A percentile compares a stretch with the other conserved stretches of the same genome.
These are phyloP conservation scores for Morbakka virulenta DNA, from an alignment of 30 jellyfish, hydroid and myxozoan species.

Conservation along the genomic window DNA sequence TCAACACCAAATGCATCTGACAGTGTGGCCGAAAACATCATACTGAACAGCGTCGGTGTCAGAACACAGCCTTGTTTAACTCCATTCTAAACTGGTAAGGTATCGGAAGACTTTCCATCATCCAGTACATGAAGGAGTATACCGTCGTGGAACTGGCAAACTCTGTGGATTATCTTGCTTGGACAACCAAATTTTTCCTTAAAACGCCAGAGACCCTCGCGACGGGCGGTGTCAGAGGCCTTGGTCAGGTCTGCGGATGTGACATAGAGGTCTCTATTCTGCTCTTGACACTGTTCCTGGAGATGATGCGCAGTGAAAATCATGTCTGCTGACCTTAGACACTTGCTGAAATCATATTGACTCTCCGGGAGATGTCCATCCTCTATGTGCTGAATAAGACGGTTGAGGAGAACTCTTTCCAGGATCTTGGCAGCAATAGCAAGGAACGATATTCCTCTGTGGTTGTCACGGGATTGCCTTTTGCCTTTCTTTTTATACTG, in stretches of 20 bases:
- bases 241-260: constrained; percentile 34
- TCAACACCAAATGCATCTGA: background rate
- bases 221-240: constrained; percentile 4
- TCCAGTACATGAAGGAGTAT: background rate
- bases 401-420: background rate
- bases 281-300: constrained; percentile 26
- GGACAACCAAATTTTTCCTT: constrained; percentile 14
- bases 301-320: constrained; percentile 15
- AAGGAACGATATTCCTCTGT: background rate
- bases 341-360: constrained; percentile 30
- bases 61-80: constrained; percentile 31
- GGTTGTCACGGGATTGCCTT: background rate
- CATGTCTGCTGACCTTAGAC: constrained; percentile 31
- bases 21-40: background rate
- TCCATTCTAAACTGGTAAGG: constrained; percentile 7
- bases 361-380: constrained; percentile 12
- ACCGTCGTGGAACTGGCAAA: constrained; percentile 1
- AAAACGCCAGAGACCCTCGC: background rate
- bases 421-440: background rate
- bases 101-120: background rate
- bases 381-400: background rate
- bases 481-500: background rate
- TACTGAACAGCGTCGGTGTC: constrained; percentile 9
- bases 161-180: background rate
- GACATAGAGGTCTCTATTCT: background rate